Percentiles rank a stretch among this genome's conserved stretches.
Conservation (phyloP, 2,113 vertebrate species). For the Sylvilagus bachmani region DNA sequence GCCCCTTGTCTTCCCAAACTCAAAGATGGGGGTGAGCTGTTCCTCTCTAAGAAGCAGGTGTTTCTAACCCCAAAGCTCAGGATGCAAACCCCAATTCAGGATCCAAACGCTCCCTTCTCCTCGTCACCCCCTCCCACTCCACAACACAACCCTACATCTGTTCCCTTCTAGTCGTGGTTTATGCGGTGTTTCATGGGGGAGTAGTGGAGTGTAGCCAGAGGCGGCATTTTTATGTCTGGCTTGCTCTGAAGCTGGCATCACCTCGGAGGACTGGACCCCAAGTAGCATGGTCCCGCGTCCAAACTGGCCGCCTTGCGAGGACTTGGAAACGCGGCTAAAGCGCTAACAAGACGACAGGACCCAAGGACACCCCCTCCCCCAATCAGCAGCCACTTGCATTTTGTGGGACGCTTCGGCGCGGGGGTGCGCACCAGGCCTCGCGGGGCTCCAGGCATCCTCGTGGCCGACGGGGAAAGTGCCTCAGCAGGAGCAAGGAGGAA, state of each 20-base stretch:
- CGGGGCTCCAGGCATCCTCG: not conserved
- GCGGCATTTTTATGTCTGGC: not conserved
- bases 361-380: not conserved
- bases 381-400: not conserved
- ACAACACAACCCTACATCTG: not conserved
- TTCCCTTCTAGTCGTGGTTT: not conserved
- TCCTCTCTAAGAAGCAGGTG: not conserved
- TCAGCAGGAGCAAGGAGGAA: not conserved
- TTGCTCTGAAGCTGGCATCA: not conserved
- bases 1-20: not conserved
- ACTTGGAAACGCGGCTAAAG: not conserved
- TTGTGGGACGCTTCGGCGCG: not conserved
- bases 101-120: not conserved
- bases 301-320: rapidly evolving
- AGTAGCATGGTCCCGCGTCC: not conserved
- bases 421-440: not conserved
- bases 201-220: not conserved
- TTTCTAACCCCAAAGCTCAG: not conserved
- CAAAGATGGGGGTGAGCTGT: not conserved
- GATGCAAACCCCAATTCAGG: not conserved
- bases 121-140: no score
- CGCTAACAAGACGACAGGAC: not conserved
- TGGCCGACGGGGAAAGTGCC: rapidly evolving
- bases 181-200: not conserved
- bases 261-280: not conserved